Percentiles rank a stretch among this genome's conserved stretches.
phyloP scores from a whole-genome alignment of 2,113 vertebrate genomes.

The Chionis minor region DNA sequence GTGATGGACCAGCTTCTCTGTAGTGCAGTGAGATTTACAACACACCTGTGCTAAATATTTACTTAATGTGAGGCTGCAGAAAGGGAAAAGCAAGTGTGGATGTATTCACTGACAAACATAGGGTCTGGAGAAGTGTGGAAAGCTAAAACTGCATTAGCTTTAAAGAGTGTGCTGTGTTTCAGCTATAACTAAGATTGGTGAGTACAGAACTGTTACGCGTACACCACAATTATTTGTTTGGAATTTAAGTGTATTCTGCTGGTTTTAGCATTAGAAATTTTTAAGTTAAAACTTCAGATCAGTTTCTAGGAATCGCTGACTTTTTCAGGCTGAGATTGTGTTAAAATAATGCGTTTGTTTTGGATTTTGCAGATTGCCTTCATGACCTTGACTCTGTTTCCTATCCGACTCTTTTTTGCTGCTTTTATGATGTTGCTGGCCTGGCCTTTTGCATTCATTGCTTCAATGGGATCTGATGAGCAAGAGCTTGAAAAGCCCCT shows the following conservation, averaged over 20 bases:
- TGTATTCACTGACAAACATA: neutral
- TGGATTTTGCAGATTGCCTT: conserved; percentile 83
- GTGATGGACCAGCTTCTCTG: neutral
- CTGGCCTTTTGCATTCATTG: conserved; percentile 93
- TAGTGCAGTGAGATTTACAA: neutral
- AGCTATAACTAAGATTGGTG: neutral
- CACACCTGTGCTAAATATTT: neutral
- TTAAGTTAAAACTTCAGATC: neutral
- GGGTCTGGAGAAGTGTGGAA: neutral
- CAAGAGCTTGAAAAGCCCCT: conserved; percentile 81
- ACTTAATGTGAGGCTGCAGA: neutral
- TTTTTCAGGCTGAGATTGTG: neutral
- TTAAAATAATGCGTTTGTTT: conserved; percentile 33
- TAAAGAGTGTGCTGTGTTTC: neutral
- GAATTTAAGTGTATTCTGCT: neutral
- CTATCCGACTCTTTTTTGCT: conserved; percentile 89
- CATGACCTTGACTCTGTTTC: conserved; percentile 96
- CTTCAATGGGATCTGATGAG: conserved; percentile 85
- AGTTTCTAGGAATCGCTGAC: neutral
- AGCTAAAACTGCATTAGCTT: neutral
- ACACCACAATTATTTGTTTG: neutral
- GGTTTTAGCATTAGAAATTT: neutral
- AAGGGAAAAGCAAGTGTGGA: neutral
- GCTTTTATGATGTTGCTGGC: conserved; percentile 97
- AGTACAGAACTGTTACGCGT: neutral